These are phyloP conservation scores for Mus spicilegus DNA, from an alignment of 2,113 vertebrate species.

Conservation along the genomic window DNA sequence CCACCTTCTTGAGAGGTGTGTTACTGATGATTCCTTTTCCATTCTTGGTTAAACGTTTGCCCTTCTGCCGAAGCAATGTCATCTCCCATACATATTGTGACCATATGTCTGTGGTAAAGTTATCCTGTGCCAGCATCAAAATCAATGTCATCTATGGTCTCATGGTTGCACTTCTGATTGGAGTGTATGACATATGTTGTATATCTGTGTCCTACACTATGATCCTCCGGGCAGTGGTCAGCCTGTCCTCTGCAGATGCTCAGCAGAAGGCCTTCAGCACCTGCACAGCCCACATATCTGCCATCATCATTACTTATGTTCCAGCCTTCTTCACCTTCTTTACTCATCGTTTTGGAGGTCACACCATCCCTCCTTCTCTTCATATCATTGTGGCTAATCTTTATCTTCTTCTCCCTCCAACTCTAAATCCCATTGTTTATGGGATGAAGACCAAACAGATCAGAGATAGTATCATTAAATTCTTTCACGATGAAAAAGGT, in stretches of 20 bases:
- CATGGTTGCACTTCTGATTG: background rate
- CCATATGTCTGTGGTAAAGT: slow-evolving; percentile 51
- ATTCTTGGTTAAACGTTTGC: slow-evolving; percentile 32
- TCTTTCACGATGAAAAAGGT: slow-evolving; percentile 60
- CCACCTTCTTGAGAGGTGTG: background rate
- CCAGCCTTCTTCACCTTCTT: slow-evolving; percentile 78
- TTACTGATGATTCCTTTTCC: slow-evolving; percentile 40
- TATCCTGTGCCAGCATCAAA: slow-evolving; percentile 64
- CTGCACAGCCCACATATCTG: slow-evolving; percentile 71
- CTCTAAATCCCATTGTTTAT: slow-evolving; percentile 79
- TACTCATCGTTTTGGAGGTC: slow-evolving; percentile 74
- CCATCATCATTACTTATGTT: slow-evolving; percentile 75
- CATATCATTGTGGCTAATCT: slow-evolving; percentile 79
- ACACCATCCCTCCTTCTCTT: slow-evolving; percentile 54
- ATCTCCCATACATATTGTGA: slow-evolving; percentile 58
- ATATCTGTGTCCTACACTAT: slow-evolving; percentile 48
- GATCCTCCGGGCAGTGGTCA: slow-evolving; percentile 27
- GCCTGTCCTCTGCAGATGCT: slow-evolving; percentile 17
- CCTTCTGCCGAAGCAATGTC: slow-evolving; percentile 45
- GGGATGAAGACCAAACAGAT: slow-evolving; percentile 80
- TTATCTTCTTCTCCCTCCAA: slow-evolving; percentile 79
- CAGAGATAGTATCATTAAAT: slow-evolving; percentile 53
- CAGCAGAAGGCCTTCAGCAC: slow-evolving; percentile 68
- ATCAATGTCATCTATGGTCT: slow-evolving; percentile 60
- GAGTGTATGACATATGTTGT: background rate